Percentiles rank a stretch among this genome's conserved stretches.
Conservation (phyloP, 2,113 vertebrate genomes). For the Eulacestoma nigropectus region DNA sequence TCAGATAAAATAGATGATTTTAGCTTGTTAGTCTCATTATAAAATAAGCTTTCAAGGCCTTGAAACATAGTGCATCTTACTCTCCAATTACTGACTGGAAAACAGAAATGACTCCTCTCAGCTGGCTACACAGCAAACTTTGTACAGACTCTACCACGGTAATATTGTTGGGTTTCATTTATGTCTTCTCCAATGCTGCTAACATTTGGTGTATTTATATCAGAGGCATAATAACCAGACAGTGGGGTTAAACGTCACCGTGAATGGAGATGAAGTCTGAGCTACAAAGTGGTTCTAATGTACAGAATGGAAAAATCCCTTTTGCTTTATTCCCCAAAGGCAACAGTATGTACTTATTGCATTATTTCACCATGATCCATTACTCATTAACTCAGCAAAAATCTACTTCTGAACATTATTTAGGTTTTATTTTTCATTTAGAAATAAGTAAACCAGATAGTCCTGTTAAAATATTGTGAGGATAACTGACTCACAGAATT, state of each 20-base stretch:
- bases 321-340: background rate
- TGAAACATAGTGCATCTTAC: background rate
- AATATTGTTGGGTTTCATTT: background rate
- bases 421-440: background rate
- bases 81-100: background rate
- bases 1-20: background rate
- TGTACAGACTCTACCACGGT: background rate
- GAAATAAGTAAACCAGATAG: background rate
- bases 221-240: background rate
- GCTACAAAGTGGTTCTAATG: constrained; percentile 3
- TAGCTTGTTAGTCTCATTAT: constrained; percentile 5
- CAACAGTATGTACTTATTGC: background rate
- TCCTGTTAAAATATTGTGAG: background rate
- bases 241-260: background rate
- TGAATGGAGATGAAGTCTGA: background rate
- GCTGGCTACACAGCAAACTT: background rate
- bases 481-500: background rate
- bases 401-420: background rate
- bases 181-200: background rate
- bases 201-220: background rate
- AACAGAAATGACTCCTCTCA: background rate
- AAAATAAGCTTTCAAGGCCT: background rate
- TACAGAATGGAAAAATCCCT: background rate
- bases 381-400: constrained; percentile 14
- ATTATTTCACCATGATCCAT: constrained; percentile 1